Evolutionary conservation across 2,113 vertebrate genomes (phyloP), one percentile per base, ranked within the genome.

Genomic region (Dascyllus trimaculatus): DNA sequence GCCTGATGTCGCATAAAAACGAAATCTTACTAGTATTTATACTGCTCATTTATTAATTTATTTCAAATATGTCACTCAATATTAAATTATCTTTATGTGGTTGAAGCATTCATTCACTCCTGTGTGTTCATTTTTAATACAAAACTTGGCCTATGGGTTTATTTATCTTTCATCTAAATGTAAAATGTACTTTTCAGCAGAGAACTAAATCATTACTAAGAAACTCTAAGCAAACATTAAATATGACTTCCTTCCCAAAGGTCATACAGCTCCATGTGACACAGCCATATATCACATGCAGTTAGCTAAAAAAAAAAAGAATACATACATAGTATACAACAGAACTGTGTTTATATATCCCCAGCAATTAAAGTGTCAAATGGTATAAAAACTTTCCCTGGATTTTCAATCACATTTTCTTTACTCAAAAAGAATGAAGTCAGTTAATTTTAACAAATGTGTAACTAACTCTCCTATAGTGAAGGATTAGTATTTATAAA

Each of bases 1-100:
- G 96, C 94, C 78, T 98, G 89, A 97, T 54, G 56, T 40, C 3
- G 13, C 18, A 29, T 29, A 1, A 40, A 70, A 4, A 40, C 2
- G 26, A 45, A 54, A 59, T 22, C 21, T 10, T 15, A n/a, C 1
- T 26, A 4, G 8, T 22, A 57, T 54, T 70, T 1, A 53, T 52
- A 2, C 48, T 78, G 66, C 78, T 80, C 82, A 69, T 68, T 64
- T 3, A 26, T 64, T 3, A 26, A 74, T 48, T 72, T 61, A 24
- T 4, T 65, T n/a, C 19, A 45, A 35, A 59, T 32, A 15, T 38
- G 24, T 45, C 11, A 25, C 26, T 43, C 3, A 4, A 15, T 35
- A 15, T 49, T 22, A 24, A 71, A 71, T 75, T 11, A 49, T 62
- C 46, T 53, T 2, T 49, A 6, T 71, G 11, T 56, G 22, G 8